Base-by-base conservation (phyloP, 2,797 vertebrate species). In the Syngnathus rostellatus region DNA sequence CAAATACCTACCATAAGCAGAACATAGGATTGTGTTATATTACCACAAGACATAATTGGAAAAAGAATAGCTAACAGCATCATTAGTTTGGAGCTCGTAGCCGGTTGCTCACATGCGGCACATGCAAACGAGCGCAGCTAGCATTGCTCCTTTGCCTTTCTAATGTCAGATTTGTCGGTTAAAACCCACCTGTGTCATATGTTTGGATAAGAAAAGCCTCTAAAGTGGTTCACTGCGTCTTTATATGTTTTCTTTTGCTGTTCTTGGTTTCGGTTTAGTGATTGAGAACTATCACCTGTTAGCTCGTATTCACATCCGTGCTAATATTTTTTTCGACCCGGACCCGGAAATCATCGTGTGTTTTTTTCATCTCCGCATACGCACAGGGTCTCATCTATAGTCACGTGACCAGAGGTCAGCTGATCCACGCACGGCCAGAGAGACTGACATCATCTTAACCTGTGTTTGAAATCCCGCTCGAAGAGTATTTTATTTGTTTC, bases 391-490 rank as follows among this genome's bases (percentile, higher is more conserved):
- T 0, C 1, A 12, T 2, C 1, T 1, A 31, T 0, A 2, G 80
- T 90, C 90, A 91, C 86, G 71, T 91, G 90, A 91, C 73, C 48
- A 2, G 58, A 70, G 75, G 21, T 68, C 90, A 90, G 86, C 89
- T 88, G 89, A 89, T 77, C 77, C 64, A 3, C 66, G 37, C 64
- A 3, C 66, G 37, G 66, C 77, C 58, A 19, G 38, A 12, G 58
- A 59, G 40, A 31, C 59, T 54, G 62, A 80, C 81, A 87, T 87
- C 87, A 82, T 59, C 62, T 69, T 58, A 37, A 59, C 57, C 43
- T 51, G 31, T 58, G 31, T 58, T 1, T 16, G 31, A 76, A 79
- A 84, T 79, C 74, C 63, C 67, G 55, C 72, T 38, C 31, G 10
- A 16, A 73, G 23, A 76, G 59, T 43, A 31, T 3, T 48, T 17